Base-by-base conservation (phyloP, 1,140 invertebrate genomes). In the Drosophila ogumai region DNA sequence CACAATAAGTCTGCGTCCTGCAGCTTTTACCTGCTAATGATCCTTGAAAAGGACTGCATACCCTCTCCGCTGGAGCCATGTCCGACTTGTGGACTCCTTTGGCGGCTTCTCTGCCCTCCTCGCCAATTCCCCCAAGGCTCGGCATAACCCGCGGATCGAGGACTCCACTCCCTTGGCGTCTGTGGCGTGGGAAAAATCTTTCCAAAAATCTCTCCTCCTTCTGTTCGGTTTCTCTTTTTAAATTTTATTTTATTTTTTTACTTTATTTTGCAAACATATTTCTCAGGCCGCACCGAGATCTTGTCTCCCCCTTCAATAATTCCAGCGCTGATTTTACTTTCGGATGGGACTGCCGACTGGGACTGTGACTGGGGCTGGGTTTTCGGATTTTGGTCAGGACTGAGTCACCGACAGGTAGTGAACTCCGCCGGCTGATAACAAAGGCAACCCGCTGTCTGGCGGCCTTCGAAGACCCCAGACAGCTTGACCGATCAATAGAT, bases 1-100 rank as follows among this genome's bases (percentile, higher is more conserved):
- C 67, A 81, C 80, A 82, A 82, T 64, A 47, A 59, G 68, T 72
- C 68, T 59, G 52, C 28, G 52, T 72, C 52, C 52, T 41, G 38
- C 65, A 58, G 81, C 64, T 67, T 86, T 85, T 85, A 85, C 82
- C 82, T 86, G 82, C 82, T 81, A 78, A 81, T 78, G 75, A 78
- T 66, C 81, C 81, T 40, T 38, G n/a, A 50, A 66, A 50, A 38
- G 52, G 36, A 63, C 34, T 63, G 54, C 28, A 86, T 88, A 88
- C 82, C 80, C 82, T 88, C 67, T 49, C 36, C 34, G n/a, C 28
- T 59, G 40, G 50, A 63, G 71, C 76, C 75, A 79, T 82, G 56
- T 49, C 41, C 82, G 79, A 86, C 65, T 81, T 71, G 61, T 50
- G 32, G 32, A 40, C 52, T 57, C 52, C 66, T 72, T 71, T 69